Conservation (phyloP, 2,888 invertebrate genomes). For the Hemithea aestivaria region DNA sequence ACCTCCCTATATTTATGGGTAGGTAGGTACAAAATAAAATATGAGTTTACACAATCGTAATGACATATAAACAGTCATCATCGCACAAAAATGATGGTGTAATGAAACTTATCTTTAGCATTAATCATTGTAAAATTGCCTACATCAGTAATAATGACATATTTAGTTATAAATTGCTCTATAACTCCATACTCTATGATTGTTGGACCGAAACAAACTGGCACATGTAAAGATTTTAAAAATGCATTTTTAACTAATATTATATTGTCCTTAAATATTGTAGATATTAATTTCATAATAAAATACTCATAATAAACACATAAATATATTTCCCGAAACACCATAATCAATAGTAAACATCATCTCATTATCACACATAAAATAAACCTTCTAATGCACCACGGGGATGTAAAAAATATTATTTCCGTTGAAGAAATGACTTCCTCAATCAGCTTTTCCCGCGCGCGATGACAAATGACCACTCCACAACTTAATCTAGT, state of each 20-base stretch:
- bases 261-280: too few species aligned
- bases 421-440: constrained; percentile 76
- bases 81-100: constrained; percentile 23
- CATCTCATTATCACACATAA: constrained; percentile 44
- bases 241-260: too few species aligned
- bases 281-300: too few species aligned
- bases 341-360: constrained; percentile 22
- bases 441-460: constrained; percentile 71
- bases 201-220: too few species aligned
- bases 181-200: constrained; percentile 3
- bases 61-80: constrained; percentile 18
- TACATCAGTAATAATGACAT: constrained; percentile 18
- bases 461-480: constrained; percentile 71
- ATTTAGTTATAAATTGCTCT: constrained; percentile 20
- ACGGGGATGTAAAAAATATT: constrained; percentile 66
- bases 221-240: too few species aligned
- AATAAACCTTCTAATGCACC: constrained; percentile 61
- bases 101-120: constrained; percentile 16
- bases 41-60: too few species aligned
- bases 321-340: too few species aligned
- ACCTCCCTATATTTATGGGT: too few species aligned
- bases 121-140: constrained; percentile 20
- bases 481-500: constrained; percentile 69
- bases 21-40: too few species aligned
- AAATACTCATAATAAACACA: too few species aligned